Evolutionary conservation across 2,113 vertebrate genomes (phyloP).

Genomic region (Apeltes quadracus): DNA sequence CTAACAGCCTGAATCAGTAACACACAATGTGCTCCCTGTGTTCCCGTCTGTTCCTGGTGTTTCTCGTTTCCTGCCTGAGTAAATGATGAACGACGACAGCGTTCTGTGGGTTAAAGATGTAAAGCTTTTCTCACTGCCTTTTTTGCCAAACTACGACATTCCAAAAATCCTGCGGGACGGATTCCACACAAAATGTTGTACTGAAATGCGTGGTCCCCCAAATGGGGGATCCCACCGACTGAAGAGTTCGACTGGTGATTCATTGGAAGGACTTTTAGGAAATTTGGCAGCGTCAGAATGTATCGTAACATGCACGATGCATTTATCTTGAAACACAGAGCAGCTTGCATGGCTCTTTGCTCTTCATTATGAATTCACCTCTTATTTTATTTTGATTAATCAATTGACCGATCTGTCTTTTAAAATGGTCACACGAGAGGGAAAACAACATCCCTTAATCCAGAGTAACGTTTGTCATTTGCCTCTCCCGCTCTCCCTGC

Average conservation of each 20-base stretch:
- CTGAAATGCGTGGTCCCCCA: no score
- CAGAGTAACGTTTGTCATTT: no score
- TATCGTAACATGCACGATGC: not conserved
- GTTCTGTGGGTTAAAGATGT: not conserved
- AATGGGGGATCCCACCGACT: not conserved
- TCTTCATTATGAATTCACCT: not conserved
- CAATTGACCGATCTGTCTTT: not conserved
- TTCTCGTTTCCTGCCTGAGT: not conserved
- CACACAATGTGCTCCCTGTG: slow-evolving; percentile 4
- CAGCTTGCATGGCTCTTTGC: not conserved
- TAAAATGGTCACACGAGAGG: not conserved
- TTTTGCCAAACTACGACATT: no score
- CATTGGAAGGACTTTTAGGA: not conserved
- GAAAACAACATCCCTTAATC: not conserved
- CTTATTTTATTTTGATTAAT: not conserved
- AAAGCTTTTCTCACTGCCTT: no score
- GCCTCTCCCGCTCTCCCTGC: slow-evolving; percentile 13
- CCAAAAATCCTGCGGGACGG: no score
- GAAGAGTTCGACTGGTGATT: no score
- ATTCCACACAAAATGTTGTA: no score
- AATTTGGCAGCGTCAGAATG: not conserved
- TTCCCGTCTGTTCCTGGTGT: not conserved
- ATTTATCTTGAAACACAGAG: not conserved
- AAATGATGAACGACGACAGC: slow-evolving; percentile 7
- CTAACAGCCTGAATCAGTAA: slow-evolving; percentile 18